Percentiles rank a stretch among this genome's conserved stretches.
Evolutionary conservation across 2,113 vertebrate species (phyloP).

Genomic region (Pelvicachromis taeniatus): DNA sequence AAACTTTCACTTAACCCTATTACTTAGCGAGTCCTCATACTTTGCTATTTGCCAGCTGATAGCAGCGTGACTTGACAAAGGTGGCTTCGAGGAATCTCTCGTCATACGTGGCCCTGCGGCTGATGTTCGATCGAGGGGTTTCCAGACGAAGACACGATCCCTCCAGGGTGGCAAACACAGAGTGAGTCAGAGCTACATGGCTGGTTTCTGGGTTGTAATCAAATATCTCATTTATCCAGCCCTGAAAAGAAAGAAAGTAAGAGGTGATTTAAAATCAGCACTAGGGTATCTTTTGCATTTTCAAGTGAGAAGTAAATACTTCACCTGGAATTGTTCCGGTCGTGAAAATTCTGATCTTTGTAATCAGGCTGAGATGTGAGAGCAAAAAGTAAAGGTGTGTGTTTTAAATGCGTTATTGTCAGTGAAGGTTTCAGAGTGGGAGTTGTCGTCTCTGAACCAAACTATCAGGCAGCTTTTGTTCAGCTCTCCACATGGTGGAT

Average conservation of each 20-base stretch:
- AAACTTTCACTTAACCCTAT: background rate
- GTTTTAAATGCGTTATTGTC: background rate
- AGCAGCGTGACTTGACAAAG: slow-evolving; percentile 73
- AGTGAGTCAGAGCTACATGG: slow-evolving; percentile 79
- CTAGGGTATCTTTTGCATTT: background rate
- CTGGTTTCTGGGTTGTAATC: slow-evolving; percentile 79
- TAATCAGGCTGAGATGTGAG: background rate
- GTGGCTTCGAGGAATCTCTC: slow-evolving; percentile 67
- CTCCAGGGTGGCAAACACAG: slow-evolving; percentile 78
- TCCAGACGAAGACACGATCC: slow-evolving; percentile 77
- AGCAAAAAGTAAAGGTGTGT: background rate
- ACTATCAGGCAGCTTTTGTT: background rate
- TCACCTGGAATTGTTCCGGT: background rate
- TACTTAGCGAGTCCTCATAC: slow-evolving; percentile 45
- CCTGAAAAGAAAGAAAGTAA: slow-evolving; percentile 59
- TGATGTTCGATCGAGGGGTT: slow-evolving; percentile 76
- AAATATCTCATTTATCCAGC: slow-evolving; percentile 86
- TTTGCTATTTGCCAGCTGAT: slow-evolving; percentile 77
- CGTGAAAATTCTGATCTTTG: background rate
- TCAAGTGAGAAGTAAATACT: background rate
- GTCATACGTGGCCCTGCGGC: slow-evolving; percentile 74
- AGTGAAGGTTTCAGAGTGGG: background rate
- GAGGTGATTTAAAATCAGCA: background rate
- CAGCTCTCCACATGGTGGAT: background rate
- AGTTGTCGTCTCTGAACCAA: background rate